phyloP scores from a whole-genome alignment of 2,797 vertebrate species.

The Setipinna tenuifilis region DNA sequence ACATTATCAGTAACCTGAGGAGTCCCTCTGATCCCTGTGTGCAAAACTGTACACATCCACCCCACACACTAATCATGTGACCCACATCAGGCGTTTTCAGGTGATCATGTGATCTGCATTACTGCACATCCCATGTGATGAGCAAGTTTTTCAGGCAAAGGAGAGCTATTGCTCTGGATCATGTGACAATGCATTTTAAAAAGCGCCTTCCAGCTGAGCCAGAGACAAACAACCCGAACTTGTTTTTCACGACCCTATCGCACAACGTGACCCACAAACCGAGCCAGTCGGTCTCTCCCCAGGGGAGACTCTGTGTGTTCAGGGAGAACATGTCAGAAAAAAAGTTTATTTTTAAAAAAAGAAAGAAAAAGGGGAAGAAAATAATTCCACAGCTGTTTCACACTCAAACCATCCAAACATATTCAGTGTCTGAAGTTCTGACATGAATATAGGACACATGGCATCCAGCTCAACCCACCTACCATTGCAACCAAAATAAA shows the following conservation, averaged over 20 bases:
- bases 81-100: slow-evolving; percentile 36
- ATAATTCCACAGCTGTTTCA: background rate
- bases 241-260: background rate
- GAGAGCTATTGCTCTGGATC: slow-evolving; percentile 4
- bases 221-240: slow-evolving; percentile 10
- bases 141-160: slow-evolving; percentile 33
- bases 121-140: slow-evolving; percentile 16
- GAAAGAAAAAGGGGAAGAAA: background rate
- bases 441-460: background rate
- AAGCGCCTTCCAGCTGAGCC: slow-evolving; percentile 3
- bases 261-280: background rate
- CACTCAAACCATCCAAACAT: background rate
- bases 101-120: slow-evolving; percentile 35
- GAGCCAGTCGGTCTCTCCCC: background rate
- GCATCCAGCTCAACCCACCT: background rate
- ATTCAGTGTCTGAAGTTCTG: background rate
- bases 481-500: too few relatives aligned
- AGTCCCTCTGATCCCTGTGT: background rate
- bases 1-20: background rate
- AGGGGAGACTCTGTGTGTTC: background rate
- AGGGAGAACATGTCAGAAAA: background rate
- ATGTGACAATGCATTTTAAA: slow-evolving; percentile 35
- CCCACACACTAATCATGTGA: slow-evolving; percentile 43
- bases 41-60: background rate
- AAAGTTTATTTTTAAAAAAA: background rate